phyloP scores from a whole-genome alignment of 2,888 invertebrate species.

The Quadriops clusia region DNA sequence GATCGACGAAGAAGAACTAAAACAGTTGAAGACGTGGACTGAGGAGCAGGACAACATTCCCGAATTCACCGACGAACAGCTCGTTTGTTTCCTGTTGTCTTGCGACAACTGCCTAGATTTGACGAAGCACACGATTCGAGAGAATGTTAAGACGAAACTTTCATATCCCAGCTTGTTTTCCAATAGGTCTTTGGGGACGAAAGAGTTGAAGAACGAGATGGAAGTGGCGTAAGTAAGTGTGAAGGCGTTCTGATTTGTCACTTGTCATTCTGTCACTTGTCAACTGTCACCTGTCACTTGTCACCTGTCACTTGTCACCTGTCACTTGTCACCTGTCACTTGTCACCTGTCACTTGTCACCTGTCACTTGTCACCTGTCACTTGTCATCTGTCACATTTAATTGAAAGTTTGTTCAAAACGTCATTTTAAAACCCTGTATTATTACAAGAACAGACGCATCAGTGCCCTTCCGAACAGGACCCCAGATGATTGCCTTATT shows the following conservation, averaged over 20 bases:
- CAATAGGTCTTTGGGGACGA: constrained; percentile 38
- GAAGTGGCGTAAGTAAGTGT: constrained; percentile 47
- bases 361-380: too few relatives aligned
- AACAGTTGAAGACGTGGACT: constrained; percentile 26
- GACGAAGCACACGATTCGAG: constrained; percentile 50
- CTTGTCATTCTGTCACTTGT: too few relatives aligned
- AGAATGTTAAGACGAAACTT: constrained; percentile 47
- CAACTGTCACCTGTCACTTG: too few relatives aligned
- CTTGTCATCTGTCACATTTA: too few relatives aligned
- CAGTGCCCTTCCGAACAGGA: constrained; percentile 44
- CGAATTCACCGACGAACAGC: constrained; percentile 43
- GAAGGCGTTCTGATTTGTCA: too few relatives aligned
- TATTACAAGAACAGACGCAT: constrained; percentile 41
- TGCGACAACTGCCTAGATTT: constrained; percentile 49
- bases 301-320: too few relatives aligned
- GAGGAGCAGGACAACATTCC: constrained; percentile 22
- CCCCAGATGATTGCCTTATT: constrained; percentile 46
- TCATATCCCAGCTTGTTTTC: constrained; percentile 52
- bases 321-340: too few relatives aligned
- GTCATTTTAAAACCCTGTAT: constrained; percentile 5
- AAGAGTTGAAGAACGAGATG: constrained; percentile 34
- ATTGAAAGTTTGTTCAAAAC: too few relatives aligned
- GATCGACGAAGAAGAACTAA: constrained; percentile 22
- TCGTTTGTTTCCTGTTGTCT: constrained; percentile 53
- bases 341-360: too few relatives aligned